Evolutionary conservation across 2,888 invertebrate genomes (phyloP), one percentile per base, ranked within the genome.

Genomic region (Drosophila affinis): DNA sequence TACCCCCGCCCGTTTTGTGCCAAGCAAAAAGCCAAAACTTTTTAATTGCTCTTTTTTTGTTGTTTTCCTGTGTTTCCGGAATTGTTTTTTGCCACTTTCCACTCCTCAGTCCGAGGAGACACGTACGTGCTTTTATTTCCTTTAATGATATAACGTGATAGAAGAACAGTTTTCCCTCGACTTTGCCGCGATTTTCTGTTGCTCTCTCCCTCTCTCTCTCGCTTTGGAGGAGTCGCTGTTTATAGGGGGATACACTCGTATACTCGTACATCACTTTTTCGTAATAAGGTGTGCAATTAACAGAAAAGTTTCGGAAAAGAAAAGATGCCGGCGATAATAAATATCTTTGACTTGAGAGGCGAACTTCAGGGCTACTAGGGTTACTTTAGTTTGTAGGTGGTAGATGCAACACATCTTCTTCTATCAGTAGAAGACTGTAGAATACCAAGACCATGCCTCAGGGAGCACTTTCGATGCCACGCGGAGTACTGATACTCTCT

Each of bases 61-160:
- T 45, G 17, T 56, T 18, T 71, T 51, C 24, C 49, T 24, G 34
- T 73, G 62, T 71, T 62, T 65, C 34, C 61, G 53, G 81, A 79
- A 75, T 74, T 83, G 75, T 71, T 69, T 71, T 69, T 68, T 68
- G 73, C 58, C 84, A 76, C 70, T 75, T 79, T 72, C 55, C 54
- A 72, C 58, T 46, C 44, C 64, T 72, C 75, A n/a, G n/a, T n/a
- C 75, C 67, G 64, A 62, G 76, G 75, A 81, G 85, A 79, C 89
- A 87, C 75, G 85, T 88, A 81, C 78, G 72, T 77, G 87, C 78
- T 70, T 88, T 83, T 79, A 86, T 77, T 80, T 60, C 51, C 72
- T 77, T 81, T 77, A 88, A 83, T 78, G 88, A 83, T 73, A 80
- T 83, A 80, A 83, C 78, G 75, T 87, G 81, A 78, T 88, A 49